Base-by-base conservation (phyloP, 2,797 vertebrate species). In the Hypotaenidia philippensis region DNA sequence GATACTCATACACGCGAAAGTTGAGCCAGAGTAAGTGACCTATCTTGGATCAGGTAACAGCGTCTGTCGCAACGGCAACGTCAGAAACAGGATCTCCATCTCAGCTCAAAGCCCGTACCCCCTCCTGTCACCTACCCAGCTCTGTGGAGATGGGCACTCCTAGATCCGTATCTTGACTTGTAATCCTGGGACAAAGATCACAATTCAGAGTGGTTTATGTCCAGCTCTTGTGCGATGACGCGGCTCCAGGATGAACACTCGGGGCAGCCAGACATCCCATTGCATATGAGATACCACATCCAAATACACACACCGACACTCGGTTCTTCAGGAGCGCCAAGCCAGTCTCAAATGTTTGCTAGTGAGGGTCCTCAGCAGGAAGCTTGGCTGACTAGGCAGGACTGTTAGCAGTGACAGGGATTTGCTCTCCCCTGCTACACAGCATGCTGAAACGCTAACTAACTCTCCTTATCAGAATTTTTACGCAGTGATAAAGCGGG, bases 41-140 rank as follows among this genome's bases (percentile, higher is more conserved):
- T 34, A 11, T 68, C 71, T 55, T 10, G 45, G 78, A 84, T 94
- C 85, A 81, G 50, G 68, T 92, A 90, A 85, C 92, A 94, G 93
- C 94, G 89, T 31, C 72, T 83, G 86, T 68, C 7, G 8, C 20
- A 9, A 50, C 3, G 6, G 10, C 18, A 9, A 47, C 2, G 7
- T 78, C 89, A 84, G 87, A 89, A 86, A 94, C 60, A 89, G 75
- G 86, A 95, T 94, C 93, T 89, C 25, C 0, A 13, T 56, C 78
- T 94, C 0, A 1, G 66, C 79, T 70, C 26, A 3, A 41, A 70
- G 63, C 41, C 40, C 10, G 1, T 19, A 45, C 68, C 82, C 49
- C 72, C 53, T 76, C 76, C 44, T 34, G 87, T 63, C 89, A 83
- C 64, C 92, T 23, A 76, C 44, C 57, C 6, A 0, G 1, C 70